Conservation (phyloP, 2,888 invertebrate genomes). For the Amiota minor region DNA sequence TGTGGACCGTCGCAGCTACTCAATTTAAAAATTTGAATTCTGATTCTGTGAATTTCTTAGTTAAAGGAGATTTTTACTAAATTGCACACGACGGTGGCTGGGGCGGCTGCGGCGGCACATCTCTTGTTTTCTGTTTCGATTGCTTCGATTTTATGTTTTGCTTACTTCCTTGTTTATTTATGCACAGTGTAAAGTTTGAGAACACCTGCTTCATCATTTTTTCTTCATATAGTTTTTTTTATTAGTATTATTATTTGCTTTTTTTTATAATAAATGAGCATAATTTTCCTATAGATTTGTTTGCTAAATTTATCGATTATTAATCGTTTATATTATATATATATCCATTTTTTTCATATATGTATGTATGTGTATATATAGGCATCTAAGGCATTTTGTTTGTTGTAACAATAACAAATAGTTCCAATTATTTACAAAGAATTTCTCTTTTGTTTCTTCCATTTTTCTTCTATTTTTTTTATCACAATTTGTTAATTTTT, state of each 20-base stretch:
- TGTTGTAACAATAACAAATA: slow-evolving; percentile 29
- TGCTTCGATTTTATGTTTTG: neutral
- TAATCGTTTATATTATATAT: slow-evolving; percentile 40
- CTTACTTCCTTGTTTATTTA: slow-evolving; percentile 39
- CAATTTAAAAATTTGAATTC: no score
- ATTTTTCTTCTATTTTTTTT: slow-evolving; percentile 21
- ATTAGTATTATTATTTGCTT: neutral
- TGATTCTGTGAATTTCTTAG: neutral
- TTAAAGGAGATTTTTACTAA: neutral
- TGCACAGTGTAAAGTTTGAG: slow-evolving; percentile 51
- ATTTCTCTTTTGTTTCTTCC: slow-evolving; percentile 28
- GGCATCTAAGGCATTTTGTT: slow-evolving; percentile 61
- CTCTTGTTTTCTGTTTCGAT: no score
- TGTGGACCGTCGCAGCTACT: slow-evolving; percentile 50
- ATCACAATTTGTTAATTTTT: slow-evolving; percentile 56
- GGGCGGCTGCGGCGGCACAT: no score
- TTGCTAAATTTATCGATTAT: slow-evolving; percentile 28
- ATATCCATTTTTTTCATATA: slow-evolving; percentile 15
- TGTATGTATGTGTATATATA: slow-evolving; percentile 37
- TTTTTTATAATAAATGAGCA: slow-evolving; percentile 21
- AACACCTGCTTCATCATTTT: slow-evolving; percentile 19
- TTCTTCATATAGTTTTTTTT: neutral
- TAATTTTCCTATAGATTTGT: slow-evolving; percentile 22
- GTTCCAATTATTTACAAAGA: slow-evolving; percentile 47
- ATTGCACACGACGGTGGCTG: no score